Conservation (phyloP, 1,140 invertebrate genomes). For the Cecropterus lyciades region DNA sequence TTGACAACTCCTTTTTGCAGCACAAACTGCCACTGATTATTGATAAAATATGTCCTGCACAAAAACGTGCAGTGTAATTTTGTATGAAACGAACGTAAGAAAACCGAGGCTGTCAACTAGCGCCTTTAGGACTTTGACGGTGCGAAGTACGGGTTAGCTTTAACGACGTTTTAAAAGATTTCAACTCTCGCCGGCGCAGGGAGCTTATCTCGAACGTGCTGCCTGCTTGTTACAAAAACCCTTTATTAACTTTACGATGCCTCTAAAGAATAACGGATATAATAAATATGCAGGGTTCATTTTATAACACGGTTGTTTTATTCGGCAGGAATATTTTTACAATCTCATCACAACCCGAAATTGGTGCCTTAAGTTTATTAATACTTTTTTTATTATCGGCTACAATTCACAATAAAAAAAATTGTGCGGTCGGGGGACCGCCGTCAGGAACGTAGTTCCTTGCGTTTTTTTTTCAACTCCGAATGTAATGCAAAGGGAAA, state of each 20-base stretch:
- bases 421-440: no score
- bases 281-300: constrained; percentile 76
- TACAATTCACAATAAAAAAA: no score
- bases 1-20: no score
- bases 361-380: constrained; percentile 22
- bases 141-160: constrained; percentile 67
- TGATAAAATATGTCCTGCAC: no score
- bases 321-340: constrained; percentile 64
- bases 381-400: no score
- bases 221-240: constrained; percentile 76
- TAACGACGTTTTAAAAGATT: constrained; percentile 83
- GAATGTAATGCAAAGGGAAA: no score
- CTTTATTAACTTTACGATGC: constrained; percentile 81
- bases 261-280: constrained; percentile 80
- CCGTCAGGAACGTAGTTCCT: no score
- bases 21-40: no score
- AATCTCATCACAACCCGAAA: constrained; percentile 44
- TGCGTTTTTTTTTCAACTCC: no score
- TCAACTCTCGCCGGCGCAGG: constrained; percentile 56
- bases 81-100: no score
- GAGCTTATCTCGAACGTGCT: constrained; percentile 77
- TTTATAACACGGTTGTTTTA: constrained; percentile 67
- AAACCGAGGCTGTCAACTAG: neutral
- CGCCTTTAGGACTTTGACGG: constrained; percentile 68
- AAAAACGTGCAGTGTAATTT: no score